These are phyloP conservation scores for Coranthus polyacanthus DNA, from an alignment of 2,797 vertebrate genomes.

Conservation along the genomic window DNA sequence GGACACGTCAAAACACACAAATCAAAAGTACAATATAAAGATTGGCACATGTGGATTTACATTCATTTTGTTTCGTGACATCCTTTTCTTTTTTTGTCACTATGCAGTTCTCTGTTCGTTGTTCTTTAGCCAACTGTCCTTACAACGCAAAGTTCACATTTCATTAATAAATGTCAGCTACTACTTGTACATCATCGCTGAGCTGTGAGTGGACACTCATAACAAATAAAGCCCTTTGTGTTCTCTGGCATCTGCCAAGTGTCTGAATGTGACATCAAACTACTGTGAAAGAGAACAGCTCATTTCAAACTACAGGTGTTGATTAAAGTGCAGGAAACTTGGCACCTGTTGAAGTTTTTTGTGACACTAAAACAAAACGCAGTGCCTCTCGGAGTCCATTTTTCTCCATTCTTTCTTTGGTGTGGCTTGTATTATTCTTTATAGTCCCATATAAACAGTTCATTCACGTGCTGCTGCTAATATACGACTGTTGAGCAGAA, in stretches of 20 bases:
- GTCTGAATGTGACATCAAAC: background rate
- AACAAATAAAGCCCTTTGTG: slow-evolving; percentile 5
- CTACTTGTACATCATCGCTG: background rate
- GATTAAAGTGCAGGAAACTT: slow-evolving; percentile 50
- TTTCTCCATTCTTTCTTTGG: background rate
- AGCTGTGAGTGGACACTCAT: background rate
- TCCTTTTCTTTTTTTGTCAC: background rate
- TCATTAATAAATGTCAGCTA: background rate
- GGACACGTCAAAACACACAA: slow-evolving; percentile 46
- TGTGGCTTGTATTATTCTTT: background rate
- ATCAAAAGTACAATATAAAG: slow-evolving; percentile 47
- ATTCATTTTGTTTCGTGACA: slow-evolving; percentile 12
- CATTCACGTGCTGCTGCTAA: too few species aligned
- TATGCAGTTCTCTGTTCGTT: background rate
- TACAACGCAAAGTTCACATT: slow-evolving; percentile 38
- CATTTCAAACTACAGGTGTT: slow-evolving; percentile 21
- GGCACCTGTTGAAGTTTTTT: too few species aligned
- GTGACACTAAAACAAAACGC: background rate
- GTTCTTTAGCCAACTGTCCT: slow-evolving; percentile 14
- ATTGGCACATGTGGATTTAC: slow-evolving; percentile 42
- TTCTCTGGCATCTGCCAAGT: background rate
- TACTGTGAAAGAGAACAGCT: background rate
- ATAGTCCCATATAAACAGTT: background rate
- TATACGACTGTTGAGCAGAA: background rate
- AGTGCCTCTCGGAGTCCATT: background rate